These are phyloP conservation scores for Andrena praecox DNA, from an alignment of 2,888 invertebrate genomes.

Conservation along the genomic window DNA sequence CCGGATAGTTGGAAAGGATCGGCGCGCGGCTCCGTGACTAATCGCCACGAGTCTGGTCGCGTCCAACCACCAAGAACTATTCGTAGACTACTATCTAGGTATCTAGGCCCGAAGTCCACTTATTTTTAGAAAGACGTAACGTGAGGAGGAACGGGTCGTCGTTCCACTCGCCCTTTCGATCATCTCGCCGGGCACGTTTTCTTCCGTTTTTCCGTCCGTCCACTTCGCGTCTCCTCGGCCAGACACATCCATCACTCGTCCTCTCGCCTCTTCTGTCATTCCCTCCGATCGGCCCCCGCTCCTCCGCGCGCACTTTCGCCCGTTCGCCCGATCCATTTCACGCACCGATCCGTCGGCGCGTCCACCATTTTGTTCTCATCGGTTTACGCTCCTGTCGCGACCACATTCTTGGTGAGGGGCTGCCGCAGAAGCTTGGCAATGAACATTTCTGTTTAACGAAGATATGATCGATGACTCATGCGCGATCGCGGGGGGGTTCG, in stretches of 20 bases:
- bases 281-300: background rate
- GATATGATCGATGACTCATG: constrained; percentile 13
- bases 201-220: constrained; percentile 13
- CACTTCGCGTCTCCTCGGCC: background rate
- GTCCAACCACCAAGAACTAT: constrained; percentile 78
- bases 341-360: background rate
- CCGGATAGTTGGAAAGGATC: constrained; percentile 24
- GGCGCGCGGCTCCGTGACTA: constrained; percentile 69
- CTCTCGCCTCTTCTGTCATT: background rate
- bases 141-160: constrained; percentile 81
- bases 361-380: constrained; percentile 21
- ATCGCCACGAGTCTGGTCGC: constrained; percentile 76
- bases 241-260: background rate
- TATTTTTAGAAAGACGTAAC: constrained; percentile 85
- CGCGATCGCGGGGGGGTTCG: background rate
- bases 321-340: background rate
- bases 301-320: background rate
- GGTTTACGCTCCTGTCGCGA: background rate
- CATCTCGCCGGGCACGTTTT: constrained; percentile 55
- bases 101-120: constrained; percentile 84
- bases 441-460: no score
- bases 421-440: no score
- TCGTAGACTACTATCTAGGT: constrained; percentile 85
- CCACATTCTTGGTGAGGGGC: background rate
- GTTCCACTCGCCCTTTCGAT: constrained; percentile 52